Base-by-base conservation (phyloP, 2,113 vertebrate genomes). In the Rhabdomys dilectus region DNA sequence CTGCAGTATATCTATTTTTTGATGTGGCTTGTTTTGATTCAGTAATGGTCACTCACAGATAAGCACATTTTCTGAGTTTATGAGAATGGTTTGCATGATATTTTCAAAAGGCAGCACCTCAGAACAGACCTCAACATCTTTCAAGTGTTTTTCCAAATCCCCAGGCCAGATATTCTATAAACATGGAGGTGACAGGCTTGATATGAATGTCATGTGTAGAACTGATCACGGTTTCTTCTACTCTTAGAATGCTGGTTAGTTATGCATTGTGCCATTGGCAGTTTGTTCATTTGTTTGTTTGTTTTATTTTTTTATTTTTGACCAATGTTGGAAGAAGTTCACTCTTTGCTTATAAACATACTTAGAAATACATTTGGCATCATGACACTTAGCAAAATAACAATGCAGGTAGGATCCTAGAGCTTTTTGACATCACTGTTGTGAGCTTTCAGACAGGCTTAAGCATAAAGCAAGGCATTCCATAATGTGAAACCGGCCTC, bases 321-420 rank as follows among this genome's bases (percentile, higher is more conserved):
- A 58, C 5, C 3, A 29, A 31, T 0, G 4, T 45, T 45, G 7
- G 16, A 1, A 42, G n/a, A 60, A 29, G 2, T 45, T 26, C 15
- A 84, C 7, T 42, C 36, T 16, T 1, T 82, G 22, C 1, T 12
- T 39, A 45, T 39, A 45, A 26, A 62, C 24, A 64, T 42, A 64
- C 64, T 64, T 19, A 2, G 81, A 85, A 42, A 17, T 7, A 8
- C 19, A 45, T 45, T 29, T 31, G 24, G 45, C 24, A 85, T 24
- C n/a, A 45, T 45, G 39, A 17, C 3, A 3, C 13, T 42, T 64
- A 9, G 26, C 58, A 62, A 39, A 39, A 42, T 19, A 85, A 42
- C 56, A 64, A 19, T 31, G 15, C 26, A 45, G 26, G 26, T 21
- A 34, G 24, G 7, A 64, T 34, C 39, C 8, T 45, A 45, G 60